Percentiles rank a stretch among this genome's conserved stretches.
Evolutionary conservation across 92 coral and sea anemone species (phyloP).

Genomic region (Nematostella vectensis): DNA sequence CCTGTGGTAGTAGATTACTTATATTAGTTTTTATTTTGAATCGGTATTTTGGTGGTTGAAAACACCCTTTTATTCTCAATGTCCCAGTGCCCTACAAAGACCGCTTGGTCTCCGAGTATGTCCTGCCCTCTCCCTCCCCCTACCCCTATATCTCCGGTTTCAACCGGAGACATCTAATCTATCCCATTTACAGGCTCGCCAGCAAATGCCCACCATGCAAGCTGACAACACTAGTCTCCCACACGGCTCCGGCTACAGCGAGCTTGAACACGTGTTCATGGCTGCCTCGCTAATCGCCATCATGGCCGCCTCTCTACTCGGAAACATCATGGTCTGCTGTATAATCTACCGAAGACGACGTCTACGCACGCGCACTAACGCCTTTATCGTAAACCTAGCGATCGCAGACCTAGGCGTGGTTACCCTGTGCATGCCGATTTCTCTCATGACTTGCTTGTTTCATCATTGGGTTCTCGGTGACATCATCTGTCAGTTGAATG

Average conservation of each 20-base stretch:
- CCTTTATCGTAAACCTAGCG: constrained; percentile 62
- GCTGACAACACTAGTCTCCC: neutral
- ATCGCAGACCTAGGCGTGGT: constrained; percentile 72
- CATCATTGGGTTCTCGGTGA: constrained; percentile 61
- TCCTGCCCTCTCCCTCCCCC: no score
- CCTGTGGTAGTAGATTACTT: no score
- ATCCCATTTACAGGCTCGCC: no score
- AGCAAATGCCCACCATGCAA: no score
- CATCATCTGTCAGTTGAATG: constrained; percentile 56
- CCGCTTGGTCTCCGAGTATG: no score
- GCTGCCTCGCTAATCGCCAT: constrained; percentile 47
- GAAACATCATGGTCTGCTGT: constrained; percentile 55
- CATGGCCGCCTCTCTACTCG: constrained; percentile 50
- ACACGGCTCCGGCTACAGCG: constrained; percentile 2
- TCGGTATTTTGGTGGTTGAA: no score
- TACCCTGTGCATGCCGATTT: constrained; percentile 61
- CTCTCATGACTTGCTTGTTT: constrained; percentile 56
- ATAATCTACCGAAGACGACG: constrained; percentile 51
- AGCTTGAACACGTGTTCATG: constrained; percentile 49
- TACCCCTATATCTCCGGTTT: no score
- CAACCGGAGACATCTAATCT: no score
- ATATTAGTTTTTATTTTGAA: no score
- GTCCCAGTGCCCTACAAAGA: no score
- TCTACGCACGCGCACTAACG: constrained; percentile 73
- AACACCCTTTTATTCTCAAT: no score